Evolutionary conservation across 2,113 vertebrate genomes (phyloP), one percentile per base, ranked within the genome.

Genomic region (Cariama cristata): DNA sequence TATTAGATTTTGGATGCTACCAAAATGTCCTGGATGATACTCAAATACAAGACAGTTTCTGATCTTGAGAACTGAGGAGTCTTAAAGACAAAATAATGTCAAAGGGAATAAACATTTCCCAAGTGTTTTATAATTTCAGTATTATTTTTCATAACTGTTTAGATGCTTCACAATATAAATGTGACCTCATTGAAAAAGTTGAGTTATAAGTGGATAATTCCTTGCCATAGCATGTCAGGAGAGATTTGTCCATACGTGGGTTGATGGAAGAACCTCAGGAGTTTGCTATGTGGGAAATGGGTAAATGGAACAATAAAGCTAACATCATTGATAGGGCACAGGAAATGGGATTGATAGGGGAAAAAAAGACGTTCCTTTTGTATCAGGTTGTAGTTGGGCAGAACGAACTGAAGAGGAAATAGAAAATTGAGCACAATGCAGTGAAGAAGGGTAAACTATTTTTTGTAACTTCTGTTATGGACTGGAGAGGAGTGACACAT

Each of bases 1-100:
- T 92, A 47, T 77, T 96, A 87, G 21, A 58, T 74, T 93, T 91
- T 80, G 89, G 42, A 79, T 93, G 84, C 83, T 90, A 76, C 58
- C 74, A 59, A 49, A 87, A 66, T 50, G 26, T 86, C 42, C 59
- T 93, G 77, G 77, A 66, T 0, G 2, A 15, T 58, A 35, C 21
- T 91, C 84, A 91, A 93, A 73, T 76, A 30, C 22, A 72, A 87
- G 69, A 66, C 28, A 79, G 26, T 50, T 93, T 67, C 38, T 88
- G 32, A 45, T 95, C n/a, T 75, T 90, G 56, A 83, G 74, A 94
- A 86, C 45, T 60, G n/a, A 55, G 27, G 14, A 76, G 18, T 66
- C 69, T 88, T 62, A 96, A 94, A 95, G 86, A 35, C 60, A 59
- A 81, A 91, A 49, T 23, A 59, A 47, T 80, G 72, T 86, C 59